Evolutionary conservation across 2,888 invertebrate genomes (phyloP), one percentile per base, ranked within the genome.

Genomic region (Aphidoletes aphidimyza): DNA sequence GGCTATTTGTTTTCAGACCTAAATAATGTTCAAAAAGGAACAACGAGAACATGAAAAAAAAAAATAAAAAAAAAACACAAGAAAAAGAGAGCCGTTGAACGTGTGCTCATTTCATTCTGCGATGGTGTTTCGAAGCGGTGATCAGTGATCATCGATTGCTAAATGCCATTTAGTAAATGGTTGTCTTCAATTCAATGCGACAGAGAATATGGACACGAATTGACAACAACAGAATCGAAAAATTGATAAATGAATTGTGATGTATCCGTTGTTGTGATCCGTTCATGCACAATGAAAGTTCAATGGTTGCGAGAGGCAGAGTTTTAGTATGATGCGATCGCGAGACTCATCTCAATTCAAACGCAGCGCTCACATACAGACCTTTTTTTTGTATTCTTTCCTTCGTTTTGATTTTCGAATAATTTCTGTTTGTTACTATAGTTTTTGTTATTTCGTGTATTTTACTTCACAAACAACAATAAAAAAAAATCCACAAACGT

Each of bases 211-310:
- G 30, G 14, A 69, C 19, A 2, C 30, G 69, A 17, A 69, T 30
- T 69, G 69, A 69, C 69, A 69, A 69, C 34, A 69, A 69, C 69
- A 69, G 69, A 69, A 69, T 30, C 17, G 69, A 34, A 69, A 42
- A 69, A 69, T 54, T 69, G 69, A 69, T 69, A 69, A 69, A 69
- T 69, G 69, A 30, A 69, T 17, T 69, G 14, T n/a, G n/a, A n/a
- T n/a, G 69, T 69, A 69, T 69, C 26, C 54, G 54, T 54, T 54
- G 22, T 6, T 54, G 19, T 19, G 47, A 47, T 47, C 34, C 69
- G 30, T 69, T 69, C 69, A 69, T 54, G 22, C 1, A 5, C n/a
- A 3, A 6, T 0, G 2, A 69, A 34, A 6, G 69, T 69, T 69
- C 69, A 69, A 69, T 69, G 69, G 34, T 30, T 30, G 34, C 30